Base-by-base conservation (phyloP, 2,797 vertebrate genomes). In the Epinephelus coioides region DNA sequence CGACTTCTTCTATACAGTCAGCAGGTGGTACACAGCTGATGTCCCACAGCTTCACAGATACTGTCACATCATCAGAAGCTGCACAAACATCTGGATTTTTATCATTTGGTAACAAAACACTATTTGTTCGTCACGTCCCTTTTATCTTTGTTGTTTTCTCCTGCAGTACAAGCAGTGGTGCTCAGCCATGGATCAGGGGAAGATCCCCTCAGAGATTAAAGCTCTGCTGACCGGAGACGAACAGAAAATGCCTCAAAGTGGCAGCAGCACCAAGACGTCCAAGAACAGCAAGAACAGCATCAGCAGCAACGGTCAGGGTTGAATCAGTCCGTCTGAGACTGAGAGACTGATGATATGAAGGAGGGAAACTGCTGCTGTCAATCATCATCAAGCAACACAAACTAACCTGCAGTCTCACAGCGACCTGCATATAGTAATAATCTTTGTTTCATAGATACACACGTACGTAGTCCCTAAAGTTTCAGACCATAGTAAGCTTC, bases 121-220 rank as follows among this genome's bases (percentile, higher is more conserved):
- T 65, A 1, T 17, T 2, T 18, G 6, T 69, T n/a, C 2, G 4
- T 53, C 10, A 8, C 11, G 0, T 23, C 40, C 11, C 14, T 5
- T 9, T n/a, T 53, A 38, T 61, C 1, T 44, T 2, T 5, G 3
- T 46, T 53, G 15, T 10, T 59, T 0, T 66, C n/a, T 30, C 5
- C 21, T n/a, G 12, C 92, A 99, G 98, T 99, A 99, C 90, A 99
- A 98, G 88, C 98, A 99, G 95, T 99, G 98, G 98, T 99, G 98
- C 79, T 93, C 96, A 38, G 98, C 98, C 6, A 99, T 99, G 98
- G 98, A 99, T 86, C 97, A 98, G 95, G 98, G 98, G 50, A 99
- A 99, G 93, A 99, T 99, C 90, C 98, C 98, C 3, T 99, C 98
- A 0, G 98, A 99, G 94, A 99, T 99, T 83, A 98, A 97, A 94